Base-by-base conservation (phyloP, 2,113 vertebrate species). In the Eretmochelys imbricata region DNA sequence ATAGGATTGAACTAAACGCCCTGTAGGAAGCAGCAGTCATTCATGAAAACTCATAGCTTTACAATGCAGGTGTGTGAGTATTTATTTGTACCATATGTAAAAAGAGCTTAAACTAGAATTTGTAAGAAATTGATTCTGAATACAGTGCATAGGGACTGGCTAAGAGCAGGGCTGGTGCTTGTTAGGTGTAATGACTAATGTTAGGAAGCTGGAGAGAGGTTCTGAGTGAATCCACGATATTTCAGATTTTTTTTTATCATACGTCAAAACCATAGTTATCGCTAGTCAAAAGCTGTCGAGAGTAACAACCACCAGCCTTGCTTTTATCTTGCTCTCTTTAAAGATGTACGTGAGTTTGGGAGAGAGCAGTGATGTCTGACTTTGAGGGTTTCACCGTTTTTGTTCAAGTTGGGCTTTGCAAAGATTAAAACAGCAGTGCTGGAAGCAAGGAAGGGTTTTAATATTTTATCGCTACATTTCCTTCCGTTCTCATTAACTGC, bases 401-500 rank as follows among this genome's bases (percentile, higher is more conserved):
- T 13, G 46, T 22, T 62, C 62, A 89, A 27, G 85, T 50, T 48
- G 59, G 82, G 82, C 85, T 90, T 80, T 22, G 86, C 91, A 7
- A 84, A 25, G 81, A 55, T 86, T 8, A 87, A 82, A 57, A 5
- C 53, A 35, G 85, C 50, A 57, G 82, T 83, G 91, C 81, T 86
- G 91, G 46, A 51, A 82, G 88, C 82, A 3, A 48, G 87, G 75
- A 87, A 84, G 50, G 57, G 50, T 3, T 92, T 96, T 84, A 93
- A 89, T 96, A 90, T 97, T 96, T 97, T 54, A 93, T 95, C 7
- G 72, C 91, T 87, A 89, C 89, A 7, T 95, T 95, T 91, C 38
- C 51, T 91, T 89, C 86, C 59, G 4, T 82, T 87, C 82, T 86
- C 82, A 83, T 94, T 84, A 94, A 53, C 59, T 90, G 81, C 42